A percentile compares a stretch with the other conserved stretches of the same genome.
These are phyloP conservation scores for Panopea generosa DNA, from an alignment of 2,888 invertebrate species.

Conservation along the genomic window DNA sequence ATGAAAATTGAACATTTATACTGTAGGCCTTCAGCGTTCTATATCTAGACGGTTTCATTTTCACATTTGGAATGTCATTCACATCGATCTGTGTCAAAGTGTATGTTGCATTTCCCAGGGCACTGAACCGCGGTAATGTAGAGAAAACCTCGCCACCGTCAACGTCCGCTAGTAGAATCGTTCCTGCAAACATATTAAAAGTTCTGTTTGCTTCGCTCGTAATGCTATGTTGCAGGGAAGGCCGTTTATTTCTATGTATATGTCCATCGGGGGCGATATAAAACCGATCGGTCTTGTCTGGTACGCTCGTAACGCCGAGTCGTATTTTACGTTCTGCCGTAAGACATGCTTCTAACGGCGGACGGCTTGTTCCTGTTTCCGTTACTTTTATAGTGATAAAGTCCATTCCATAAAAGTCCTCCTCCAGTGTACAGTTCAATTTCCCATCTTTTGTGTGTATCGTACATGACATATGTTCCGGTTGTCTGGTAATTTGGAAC, in stretches of 20 bases:
- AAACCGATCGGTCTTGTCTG: constrained; percentile 44
- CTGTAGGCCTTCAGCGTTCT: constrained; percentile 38
- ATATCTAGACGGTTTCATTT: constrained; percentile 15
- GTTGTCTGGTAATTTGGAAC: constrained; percentile 43
- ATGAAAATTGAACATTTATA: constrained; percentile 26
- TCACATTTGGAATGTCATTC: constrained; percentile 9
- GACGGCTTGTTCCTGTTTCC: constrained; percentile 33
- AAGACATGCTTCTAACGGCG: constrained; percentile 33
- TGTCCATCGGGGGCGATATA: constrained; percentile 39
- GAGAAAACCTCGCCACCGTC: constrained; percentile 44
- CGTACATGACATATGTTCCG: constrained; percentile 38
- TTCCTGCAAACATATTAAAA: constrained; percentile 22
- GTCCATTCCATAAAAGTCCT: constrained; percentile 61
- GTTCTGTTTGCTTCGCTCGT: constrained; percentile 41
- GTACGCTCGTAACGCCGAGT: constrained; percentile 18
- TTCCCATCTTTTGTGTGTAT: constrained; percentile 24
- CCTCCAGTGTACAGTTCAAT: constrained; percentile 42
- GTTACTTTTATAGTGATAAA: constrained; percentile 44
- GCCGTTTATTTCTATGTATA: constrained; percentile 31
- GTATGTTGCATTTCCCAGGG: constrained; percentile 44
- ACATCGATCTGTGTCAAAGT: neutral
- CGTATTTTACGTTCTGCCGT: constrained; percentile 17
- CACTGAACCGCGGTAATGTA: constrained; percentile 4
- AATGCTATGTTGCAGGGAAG: constrained; percentile 20
- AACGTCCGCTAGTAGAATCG: constrained; percentile 43